phyloP scores from a whole-genome alignment of 2,797 vertebrate species.

The Centroberyx gerrardi region DNA sequence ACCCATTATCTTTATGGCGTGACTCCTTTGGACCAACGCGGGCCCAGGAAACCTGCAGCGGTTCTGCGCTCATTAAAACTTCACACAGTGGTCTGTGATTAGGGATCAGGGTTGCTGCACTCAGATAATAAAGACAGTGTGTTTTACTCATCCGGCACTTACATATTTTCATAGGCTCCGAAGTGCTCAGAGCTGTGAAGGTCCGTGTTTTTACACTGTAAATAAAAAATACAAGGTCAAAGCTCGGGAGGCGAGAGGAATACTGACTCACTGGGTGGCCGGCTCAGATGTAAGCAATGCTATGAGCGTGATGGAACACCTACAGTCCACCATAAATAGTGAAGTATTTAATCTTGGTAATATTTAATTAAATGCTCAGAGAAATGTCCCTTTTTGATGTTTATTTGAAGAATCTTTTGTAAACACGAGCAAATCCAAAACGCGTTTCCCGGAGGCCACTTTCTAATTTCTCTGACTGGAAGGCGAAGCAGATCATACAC shows the following conservation, averaged over 20 bases:
- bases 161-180: slow-evolving; percentile 31
- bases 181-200: slow-evolving; percentile 15
- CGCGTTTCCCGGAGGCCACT: slow-evolving; percentile 33
- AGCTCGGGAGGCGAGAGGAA: slow-evolving; percentile 1
- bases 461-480: slow-evolving; percentile 58
- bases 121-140: slow-evolving; percentile 60
- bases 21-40: slow-evolving; percentile 49
- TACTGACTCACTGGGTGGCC: background rate
- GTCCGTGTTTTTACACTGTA: slow-evolving; percentile 27
- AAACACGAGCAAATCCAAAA: slow-evolving; percentile 9
- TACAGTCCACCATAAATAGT: slow-evolving; percentile 20
- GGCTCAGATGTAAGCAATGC: slow-evolving; percentile 4
- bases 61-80: slow-evolving; percentile 78
- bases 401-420: slow-evolving; percentile 41
- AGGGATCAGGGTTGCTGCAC: slow-evolving; percentile 58
- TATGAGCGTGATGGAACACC: background rate
- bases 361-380: slow-evolving; percentile 19
- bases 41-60: slow-evolving; percentile 54
- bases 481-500: slow-evolving; percentile 52
- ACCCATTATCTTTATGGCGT: slow-evolving; percentile 79
- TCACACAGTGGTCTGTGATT: slow-evolving; percentile 66
- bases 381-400: slow-evolving; percentile 25
- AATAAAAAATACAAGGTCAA: slow-evolving; percentile 25
- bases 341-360: slow-evolving; percentile 16
- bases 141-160: slow-evolving; percentile 44